Evolutionary conservation across 2,113 vertebrate species (phyloP), one percentile per base, ranked within the genome.

Genomic region (Poecile atricapillus): DNA sequence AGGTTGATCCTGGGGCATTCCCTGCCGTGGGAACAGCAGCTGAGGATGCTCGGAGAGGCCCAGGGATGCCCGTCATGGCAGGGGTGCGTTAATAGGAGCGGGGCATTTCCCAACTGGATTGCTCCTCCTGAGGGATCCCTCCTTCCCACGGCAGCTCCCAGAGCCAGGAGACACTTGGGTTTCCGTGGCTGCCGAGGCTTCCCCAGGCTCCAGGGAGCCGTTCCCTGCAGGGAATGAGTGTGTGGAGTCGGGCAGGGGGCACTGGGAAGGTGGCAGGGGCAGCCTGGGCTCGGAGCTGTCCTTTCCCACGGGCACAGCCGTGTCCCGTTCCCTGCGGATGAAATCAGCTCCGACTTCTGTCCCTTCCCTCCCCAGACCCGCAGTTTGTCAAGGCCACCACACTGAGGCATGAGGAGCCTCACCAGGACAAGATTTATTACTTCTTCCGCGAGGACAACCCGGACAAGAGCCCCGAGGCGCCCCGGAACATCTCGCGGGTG

Each of bases 391-490:
- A 98, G 80, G 98, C 98, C 8, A 98, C 98, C 46, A 97, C 99
- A 1, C 91, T 98, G 77, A 97, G 80, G 70, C 90, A 94, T 0
- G 95, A 98, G 13, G 98, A 99, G 62, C 94, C 97, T 11, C 94
- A 98, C 7, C 97, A 99, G 43, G 98, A 99, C 65, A 99, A 99
- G 94, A 99, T 99, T 60, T 99, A 99, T 81, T 93, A 99, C 25
- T 99, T 99, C 90, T 99, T 99, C 44, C 98, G 98, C 2, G 99
- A 99, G 83, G 99, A 99, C 93, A 99, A 99, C 92, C 98, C 98
- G 0, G 98, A 99, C 90, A 97, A 92, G 78, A 98, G 97, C 76
- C 98, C 98, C 0, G 98, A 98, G 60, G 99, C 99, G 3, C 98
- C 99, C 2, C 98, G 98, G 22, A 98, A 98, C 68, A 98, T 99